Evolutionary conservation across 1,140 invertebrate genomes (phyloP).

Genomic region (Drosophila biarmipes): DNA sequence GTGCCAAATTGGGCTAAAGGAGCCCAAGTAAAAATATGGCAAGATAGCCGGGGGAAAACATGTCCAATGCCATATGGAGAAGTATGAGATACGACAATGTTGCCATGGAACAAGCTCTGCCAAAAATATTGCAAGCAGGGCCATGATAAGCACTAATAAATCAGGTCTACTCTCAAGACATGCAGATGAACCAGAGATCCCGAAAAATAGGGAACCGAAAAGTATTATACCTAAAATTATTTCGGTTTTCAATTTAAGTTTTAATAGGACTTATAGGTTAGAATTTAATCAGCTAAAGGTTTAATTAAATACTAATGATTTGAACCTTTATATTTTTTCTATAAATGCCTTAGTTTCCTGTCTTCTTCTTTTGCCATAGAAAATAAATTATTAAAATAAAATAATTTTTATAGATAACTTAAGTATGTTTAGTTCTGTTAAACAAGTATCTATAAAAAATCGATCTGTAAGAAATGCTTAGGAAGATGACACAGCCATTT

Average conservation of each 20-base stretch:
- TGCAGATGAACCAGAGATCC: constrained; percentile 1
- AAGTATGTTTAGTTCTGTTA: too few species aligned
- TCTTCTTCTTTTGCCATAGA: too few species aligned
- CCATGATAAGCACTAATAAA: constrained; percentile 21
- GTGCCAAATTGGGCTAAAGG: constrained; percentile 33
- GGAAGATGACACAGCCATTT: neutral
- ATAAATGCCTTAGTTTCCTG: too few species aligned
- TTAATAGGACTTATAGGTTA: too few species aligned
- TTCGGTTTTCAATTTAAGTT: too few species aligned
- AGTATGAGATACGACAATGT: constrained; percentile 4
- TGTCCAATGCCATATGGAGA: neutral
- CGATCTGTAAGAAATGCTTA: neutral
- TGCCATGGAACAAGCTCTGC: neutral
- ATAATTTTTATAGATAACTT: too few species aligned
- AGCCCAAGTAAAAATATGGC: constrained; percentile 13
- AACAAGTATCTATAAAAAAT: neutral
- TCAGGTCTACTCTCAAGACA: constrained; percentile 5
- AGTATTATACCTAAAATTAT: neutral
- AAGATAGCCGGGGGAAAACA: constrained; percentile 18
- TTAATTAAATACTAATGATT: too few species aligned
- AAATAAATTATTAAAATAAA: too few species aligned
- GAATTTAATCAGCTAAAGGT: too few species aligned
- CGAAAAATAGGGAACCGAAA: neutral
- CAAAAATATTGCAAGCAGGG: constrained; percentile 15
- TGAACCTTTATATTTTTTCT: too few species aligned